These are phyloP conservation scores for Cotesia glomerata DNA, from an alignment of 1,140 invertebrate genomes.

Conservation along the genomic window DNA sequence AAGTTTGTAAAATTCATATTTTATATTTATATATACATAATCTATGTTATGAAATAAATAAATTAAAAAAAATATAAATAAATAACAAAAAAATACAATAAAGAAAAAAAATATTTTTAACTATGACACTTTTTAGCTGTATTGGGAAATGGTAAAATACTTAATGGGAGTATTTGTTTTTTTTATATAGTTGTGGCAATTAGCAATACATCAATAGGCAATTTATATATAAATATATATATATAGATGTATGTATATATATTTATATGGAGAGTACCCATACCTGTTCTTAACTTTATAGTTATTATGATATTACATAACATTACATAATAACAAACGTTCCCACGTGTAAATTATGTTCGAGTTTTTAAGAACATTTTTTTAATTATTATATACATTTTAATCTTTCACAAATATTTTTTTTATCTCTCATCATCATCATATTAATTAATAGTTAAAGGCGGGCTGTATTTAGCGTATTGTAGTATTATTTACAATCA, in stretches of 20 bases:
- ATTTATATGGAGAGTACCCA: neutral
- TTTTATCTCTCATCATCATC: neutral
- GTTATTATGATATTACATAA: slow-evolving; percentile 11
- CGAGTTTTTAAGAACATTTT: neutral
- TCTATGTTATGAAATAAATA: no score
- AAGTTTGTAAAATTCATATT: no score
- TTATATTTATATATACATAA: no score
- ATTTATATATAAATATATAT: neutral
- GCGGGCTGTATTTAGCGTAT: neutral
- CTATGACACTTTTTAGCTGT: no score
- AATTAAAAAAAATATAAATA: no score
- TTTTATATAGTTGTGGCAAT: neutral
- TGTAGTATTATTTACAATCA: no score
- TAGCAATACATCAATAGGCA: slow-evolving; percentile 17
- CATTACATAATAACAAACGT: slow-evolving; percentile 19
- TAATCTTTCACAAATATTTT: neutral
- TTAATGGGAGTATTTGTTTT: no score
- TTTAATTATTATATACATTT: neutral
- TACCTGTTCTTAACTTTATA: neutral
- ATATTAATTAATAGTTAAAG: slow-evolving; percentile 21
- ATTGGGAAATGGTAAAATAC: no score
- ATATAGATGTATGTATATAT: no score
- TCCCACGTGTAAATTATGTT: neutral
- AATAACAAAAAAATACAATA: no score
- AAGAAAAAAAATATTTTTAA: no score